These are phyloP conservation scores for Clarias macrocephalus DNA, from an alignment of 2,113 vertebrate genomes.

Conservation along the genomic window DNA sequence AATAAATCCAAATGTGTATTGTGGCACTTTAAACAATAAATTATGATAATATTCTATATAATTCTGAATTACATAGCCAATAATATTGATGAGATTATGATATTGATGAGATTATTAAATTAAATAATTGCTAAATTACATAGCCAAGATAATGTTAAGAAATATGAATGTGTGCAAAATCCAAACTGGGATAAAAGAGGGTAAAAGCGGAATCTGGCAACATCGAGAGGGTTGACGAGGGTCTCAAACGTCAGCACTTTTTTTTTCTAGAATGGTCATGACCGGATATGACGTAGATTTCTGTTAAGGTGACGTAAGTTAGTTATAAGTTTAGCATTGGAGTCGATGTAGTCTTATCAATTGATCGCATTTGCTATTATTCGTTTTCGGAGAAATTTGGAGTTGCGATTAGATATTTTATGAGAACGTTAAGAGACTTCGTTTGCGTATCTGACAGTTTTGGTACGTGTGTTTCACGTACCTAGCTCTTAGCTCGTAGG, in stretches of 20 bases:
- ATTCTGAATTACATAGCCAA: too few species aligned
- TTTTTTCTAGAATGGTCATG: background rate
- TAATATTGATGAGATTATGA: too few species aligned
- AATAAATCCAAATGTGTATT: too few species aligned
- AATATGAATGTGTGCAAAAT: background rate
- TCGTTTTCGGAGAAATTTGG: background rate
- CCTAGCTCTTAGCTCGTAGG: background rate
- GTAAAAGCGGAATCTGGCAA: background rate
- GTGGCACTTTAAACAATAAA: too few species aligned
- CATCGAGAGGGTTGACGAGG: background rate
- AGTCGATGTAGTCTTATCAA: background rate
- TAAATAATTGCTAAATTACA: background rate
- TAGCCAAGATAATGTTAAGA: background rate
- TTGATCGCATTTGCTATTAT: background rate
- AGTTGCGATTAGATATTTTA: background rate
- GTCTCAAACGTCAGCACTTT: background rate
- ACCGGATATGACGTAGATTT: conserved; percentile 41
- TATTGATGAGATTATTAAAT: too few species aligned
- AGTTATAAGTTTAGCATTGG: background rate
- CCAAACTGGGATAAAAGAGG: background rate
- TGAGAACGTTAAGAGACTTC: background rate
- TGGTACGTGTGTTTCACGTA: background rate
- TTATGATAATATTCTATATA: too few species aligned
- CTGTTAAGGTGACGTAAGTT: conserved; percentile 25
- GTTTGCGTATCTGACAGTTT: too few species aligned